Evolutionary conservation across 2,113 vertebrate genomes (phyloP).

Genomic region (Callipepla californica): DNA sequence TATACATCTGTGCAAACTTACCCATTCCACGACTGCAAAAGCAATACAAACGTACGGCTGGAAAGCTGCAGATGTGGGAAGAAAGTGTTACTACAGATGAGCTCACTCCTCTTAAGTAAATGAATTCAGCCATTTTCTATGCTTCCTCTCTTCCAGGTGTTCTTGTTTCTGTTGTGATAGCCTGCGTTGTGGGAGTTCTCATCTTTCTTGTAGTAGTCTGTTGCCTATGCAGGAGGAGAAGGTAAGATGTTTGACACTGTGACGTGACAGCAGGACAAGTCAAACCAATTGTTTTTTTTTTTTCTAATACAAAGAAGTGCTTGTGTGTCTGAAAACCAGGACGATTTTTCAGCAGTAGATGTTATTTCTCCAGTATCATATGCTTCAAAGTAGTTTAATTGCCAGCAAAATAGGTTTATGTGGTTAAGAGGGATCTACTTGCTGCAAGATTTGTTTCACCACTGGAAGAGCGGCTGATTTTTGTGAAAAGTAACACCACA

Average conservation of each 20-base stretch:
- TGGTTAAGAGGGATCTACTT: not conserved
- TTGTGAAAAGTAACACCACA: not conserved
- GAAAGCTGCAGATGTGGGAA: not conserved
- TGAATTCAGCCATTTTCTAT: not conserved
- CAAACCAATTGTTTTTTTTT: not conserved
- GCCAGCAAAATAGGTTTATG: not conserved
- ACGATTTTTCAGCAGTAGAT: not conserved
- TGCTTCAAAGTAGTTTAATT: not conserved
- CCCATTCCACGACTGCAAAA: not conserved
- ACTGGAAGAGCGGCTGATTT: not conserved
- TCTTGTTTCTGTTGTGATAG: conserved; percentile 76
- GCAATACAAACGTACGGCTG: not conserved
- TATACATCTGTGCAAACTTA: not conserved
- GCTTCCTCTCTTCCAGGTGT: conserved; percentile 78
- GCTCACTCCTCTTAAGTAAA: no score
- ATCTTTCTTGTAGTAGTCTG: conserved; percentile 73
- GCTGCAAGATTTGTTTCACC: not conserved
- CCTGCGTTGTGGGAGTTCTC: conserved; percentile 77
- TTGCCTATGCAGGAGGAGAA: conserved; percentile 82
- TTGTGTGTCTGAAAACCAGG: not conserved
- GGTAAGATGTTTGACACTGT: conserved; percentile 74
- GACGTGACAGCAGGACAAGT: not conserved
- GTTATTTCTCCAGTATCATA: not conserved
- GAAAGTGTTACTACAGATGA: not conserved
- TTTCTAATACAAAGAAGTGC: not conserved